Conservation (phyloP, 1,140 invertebrate species). For the Solenopsis invicta region DNA sequence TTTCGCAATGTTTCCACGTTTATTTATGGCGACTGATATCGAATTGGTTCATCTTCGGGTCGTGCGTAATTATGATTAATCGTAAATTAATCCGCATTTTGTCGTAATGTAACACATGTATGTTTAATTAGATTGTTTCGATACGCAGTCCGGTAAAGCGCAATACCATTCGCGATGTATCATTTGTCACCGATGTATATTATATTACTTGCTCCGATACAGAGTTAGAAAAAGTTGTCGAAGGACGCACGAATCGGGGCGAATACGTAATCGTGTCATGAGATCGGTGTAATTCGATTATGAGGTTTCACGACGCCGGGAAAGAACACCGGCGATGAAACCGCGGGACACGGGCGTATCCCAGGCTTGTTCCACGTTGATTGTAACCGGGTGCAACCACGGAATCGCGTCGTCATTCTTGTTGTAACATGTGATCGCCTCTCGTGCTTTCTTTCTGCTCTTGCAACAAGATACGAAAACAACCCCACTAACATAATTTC, state of each 20-base stretch:
- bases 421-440: not conserved
- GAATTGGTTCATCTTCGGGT: conserved; percentile 39
- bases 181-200: not conserved
- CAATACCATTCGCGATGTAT: not conserved
- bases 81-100: not conserved
- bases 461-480: not conserved
- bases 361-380: conserved; percentile 3
- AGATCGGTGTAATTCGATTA: conserved; percentile 58
- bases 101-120: not conserved
- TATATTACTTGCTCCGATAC: not conserved
- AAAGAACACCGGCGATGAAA: conserved; percentile 25
- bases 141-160: not conserved
- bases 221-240: not conserved
- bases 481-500: conserved; percentile 28
- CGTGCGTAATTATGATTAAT: not conserved
- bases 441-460: not conserved
- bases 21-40: conserved; percentile 16
- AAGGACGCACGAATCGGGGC: not conserved
- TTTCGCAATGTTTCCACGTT: not conserved
- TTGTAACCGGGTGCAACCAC: conserved; percentile 19
- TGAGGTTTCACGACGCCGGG: not conserved
- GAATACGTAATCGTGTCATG: conserved; percentile 31
- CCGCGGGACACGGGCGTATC: conserved; percentile 14
- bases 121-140: not conserved
- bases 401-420: not conserved